These are phyloP conservation scores for Drosophila mauritiana DNA, from an alignment of 1,140 invertebrate genomes.

Conservation along the genomic window DNA sequence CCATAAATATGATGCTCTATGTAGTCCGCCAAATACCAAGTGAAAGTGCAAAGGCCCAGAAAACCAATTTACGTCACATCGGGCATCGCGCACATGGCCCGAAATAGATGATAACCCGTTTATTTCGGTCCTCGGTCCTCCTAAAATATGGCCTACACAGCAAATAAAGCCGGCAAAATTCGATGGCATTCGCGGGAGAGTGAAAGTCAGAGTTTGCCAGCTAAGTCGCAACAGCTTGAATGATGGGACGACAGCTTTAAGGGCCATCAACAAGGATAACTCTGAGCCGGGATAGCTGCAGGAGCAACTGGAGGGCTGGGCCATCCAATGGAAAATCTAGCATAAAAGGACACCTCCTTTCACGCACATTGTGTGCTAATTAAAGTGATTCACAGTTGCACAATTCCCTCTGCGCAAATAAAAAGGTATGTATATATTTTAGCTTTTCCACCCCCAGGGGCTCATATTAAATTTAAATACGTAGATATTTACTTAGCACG, in stretches of 20 bases:
- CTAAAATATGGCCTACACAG: constrained; percentile 17
- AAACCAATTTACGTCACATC: constrained; percentile 44
- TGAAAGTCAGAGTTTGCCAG: constrained; percentile 27
- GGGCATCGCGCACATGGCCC: constrained; percentile 15
- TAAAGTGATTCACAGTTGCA: not conserved
- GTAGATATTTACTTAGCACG: too few relatives aligned
- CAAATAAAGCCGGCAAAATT: not conserved
- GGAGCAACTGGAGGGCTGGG: not conserved
- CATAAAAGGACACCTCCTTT: constrained; percentile 9
- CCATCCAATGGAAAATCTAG: not conserved
- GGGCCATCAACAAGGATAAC: constrained; percentile 36
- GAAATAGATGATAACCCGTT: constrained; percentile 40
- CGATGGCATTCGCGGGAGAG: constrained; percentile 18
- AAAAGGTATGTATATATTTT: not conserved
- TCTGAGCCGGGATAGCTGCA: constrained; percentile 13
- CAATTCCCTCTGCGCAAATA: not conserved
- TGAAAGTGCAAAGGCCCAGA: constrained; percentile 22
- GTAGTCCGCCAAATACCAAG: constrained; percentile 25
- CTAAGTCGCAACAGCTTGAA: constrained; percentile 9
- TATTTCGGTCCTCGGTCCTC: constrained; percentile 25
- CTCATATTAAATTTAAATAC: too few relatives aligned
- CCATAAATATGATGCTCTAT: constrained; percentile 14
- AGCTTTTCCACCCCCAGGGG: too few relatives aligned
- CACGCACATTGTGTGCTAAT: not conserved
- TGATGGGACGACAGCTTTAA: constrained; percentile 16